These are phyloP conservation scores for Cromileptes altivelis DNA, from an alignment of 2,113 vertebrate genomes.

Conservation along the genomic window DNA sequence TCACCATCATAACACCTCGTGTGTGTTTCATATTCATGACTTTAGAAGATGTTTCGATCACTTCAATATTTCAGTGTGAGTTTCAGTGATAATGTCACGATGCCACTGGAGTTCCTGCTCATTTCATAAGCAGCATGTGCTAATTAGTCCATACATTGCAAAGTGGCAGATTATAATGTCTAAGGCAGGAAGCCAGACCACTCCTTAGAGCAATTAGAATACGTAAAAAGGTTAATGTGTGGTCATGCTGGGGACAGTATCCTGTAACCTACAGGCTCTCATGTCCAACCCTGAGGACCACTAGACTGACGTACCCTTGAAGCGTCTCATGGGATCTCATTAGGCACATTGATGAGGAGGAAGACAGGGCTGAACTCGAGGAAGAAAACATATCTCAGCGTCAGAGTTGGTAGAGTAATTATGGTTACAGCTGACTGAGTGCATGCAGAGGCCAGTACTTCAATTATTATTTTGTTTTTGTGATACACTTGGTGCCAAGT, in stretches of 20 bases:
- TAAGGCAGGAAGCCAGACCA: neutral
- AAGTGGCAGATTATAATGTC: slow-evolving; percentile 17
- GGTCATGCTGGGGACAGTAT: slow-evolving; percentile 35
- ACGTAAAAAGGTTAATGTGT: slow-evolving; percentile 53
- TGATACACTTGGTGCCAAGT: neutral
- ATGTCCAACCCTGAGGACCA: slow-evolving; percentile 13
- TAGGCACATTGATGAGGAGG: slow-evolving; percentile 33
- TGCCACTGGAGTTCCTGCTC: neutral
- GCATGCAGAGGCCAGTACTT: neutral
- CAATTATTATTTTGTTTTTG: neutral
- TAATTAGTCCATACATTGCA: slow-evolving; percentile 37
- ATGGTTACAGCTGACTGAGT: neutral
- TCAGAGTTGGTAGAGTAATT: neutral
- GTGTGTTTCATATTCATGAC: neutral
- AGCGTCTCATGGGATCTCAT: slow-evolving; percentile 40
- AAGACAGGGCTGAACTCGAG: neutral
- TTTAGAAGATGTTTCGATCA: neutral
- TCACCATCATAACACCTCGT: neutral
- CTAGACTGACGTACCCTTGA: slow-evolving; percentile 2
- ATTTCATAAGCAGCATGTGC: slow-evolving; percentile 19
- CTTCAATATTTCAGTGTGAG: neutral
- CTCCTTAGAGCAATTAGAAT: slow-evolving; percentile 39
- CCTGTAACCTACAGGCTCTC: slow-evolving; percentile 17
- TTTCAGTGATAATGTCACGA: neutral
- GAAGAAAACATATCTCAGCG: slow-evolving; percentile 5